A percentile compares a stretch with the other conserved stretches of the same genome.
These are phyloP conservation scores for Crocidura indochinensis DNA, from an alignment of 2,797 vertebrate genomes.

Conservation along the genomic window DNA sequence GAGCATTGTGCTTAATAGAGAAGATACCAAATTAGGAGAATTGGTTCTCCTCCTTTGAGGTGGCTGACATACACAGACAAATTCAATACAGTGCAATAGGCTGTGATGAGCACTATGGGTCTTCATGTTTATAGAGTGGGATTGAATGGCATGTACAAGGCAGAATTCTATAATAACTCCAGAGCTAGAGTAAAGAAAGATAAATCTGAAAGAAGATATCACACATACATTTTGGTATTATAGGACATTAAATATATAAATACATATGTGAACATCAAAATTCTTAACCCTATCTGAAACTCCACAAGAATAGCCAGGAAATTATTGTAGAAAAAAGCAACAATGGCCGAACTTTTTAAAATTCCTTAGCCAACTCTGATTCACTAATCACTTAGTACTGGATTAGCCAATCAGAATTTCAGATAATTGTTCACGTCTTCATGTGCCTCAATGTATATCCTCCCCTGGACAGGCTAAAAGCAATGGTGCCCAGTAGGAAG, in stretches of 20 bases:
- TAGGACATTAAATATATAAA: conserved; percentile 11
- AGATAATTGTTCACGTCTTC: conserved; percentile 42
- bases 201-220: not conserved
- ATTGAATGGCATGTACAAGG: not conserved
- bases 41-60: not conserved
- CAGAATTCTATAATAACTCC: not conserved
- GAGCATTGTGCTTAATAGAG: not conserved
- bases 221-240: not conserved
- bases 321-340: conserved; percentile 50
- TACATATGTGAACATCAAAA: conserved; percentile 2
- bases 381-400: not conserved
- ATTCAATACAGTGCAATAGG: not conserved
- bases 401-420: conserved; percentile 12
- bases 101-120: no score
- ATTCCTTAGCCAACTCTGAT: not conserved
- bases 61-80: not conserved
- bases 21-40: conserved; percentile 47
- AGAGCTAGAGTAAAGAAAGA: conserved; percentile 20
- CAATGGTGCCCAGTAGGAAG: conserved; percentile 26
- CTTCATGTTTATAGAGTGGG: not conserved
- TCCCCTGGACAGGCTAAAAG: conserved; percentile 20
- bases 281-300: conserved; percentile 20
- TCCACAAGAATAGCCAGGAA: conserved; percentile 19
- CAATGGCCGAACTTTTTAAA: conserved; percentile 54
- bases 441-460: not conserved